Evolutionary conservation across 2,113 vertebrate species (phyloP), one percentile per base, ranked within the genome.

Genomic region (Smithornis capensis): DNA sequence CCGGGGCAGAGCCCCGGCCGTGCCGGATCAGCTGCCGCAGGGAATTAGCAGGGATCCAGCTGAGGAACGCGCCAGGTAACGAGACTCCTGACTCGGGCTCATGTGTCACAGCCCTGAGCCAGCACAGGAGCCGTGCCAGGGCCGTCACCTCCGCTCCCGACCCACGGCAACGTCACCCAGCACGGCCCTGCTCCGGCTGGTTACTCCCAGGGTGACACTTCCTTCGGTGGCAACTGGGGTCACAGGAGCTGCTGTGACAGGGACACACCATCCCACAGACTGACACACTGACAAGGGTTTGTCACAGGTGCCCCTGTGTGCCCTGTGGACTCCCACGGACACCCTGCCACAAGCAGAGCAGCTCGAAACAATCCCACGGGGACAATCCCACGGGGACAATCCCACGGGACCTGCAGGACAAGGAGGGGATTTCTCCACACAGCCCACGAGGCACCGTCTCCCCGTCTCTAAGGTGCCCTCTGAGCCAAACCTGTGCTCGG

Each of bases 41-140:
- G 86, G 63, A 89, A 94, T 96, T 75, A 95, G 89, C 83, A 83
- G 55, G 77, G 83, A 79, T 37, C 47, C 14, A 67, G 83, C 82
- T 1, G 45, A 94, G 90, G 60, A 94, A 88, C 24, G 8, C 12
- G 40, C 67, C 93, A 91, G 91, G 87, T 94, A 94, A 92, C 1
- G 80, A 92, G 94, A 91, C 67, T 91, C 87, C 87, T 40, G 77
- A 44, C 56, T 75, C 1, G 21, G 12, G 50, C 75, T 95, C 74
- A 0, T 85, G 90, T 95, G 94, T 96, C 94, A 82, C 87, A 45
- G 94, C 47, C 77, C 83, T 45, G 80, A 91, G 92, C 93, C 95
- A 94, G 93, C 73, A 31, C 83, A 29, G 89, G 89, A 91, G 35
- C 2, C 1, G 80, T 82, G 95, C 96, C 94, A 95, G 2, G 52